phyloP scores from a whole-genome alignment of 2,888 invertebrate species.

The Netelia virgata region DNA sequence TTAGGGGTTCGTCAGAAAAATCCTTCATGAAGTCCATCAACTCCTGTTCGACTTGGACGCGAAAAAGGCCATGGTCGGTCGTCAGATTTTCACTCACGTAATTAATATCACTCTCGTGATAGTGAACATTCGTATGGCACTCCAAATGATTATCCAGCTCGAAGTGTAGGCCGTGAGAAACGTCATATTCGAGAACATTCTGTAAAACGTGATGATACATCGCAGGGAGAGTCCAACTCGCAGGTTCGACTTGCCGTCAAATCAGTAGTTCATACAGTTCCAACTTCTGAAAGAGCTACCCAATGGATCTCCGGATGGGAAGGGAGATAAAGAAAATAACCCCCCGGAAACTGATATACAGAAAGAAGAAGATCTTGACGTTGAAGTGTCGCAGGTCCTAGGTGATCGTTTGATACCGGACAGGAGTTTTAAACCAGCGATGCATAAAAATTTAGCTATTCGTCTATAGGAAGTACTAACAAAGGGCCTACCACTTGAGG shows the following conservation, averaged over 20 bases:
- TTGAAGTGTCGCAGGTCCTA: constrained; percentile 43
- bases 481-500: constrained; percentile 46
- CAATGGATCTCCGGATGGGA: constrained; percentile 31
- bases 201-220: not conserved
- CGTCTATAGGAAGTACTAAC: constrained; percentile 45
- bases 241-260: not conserved
- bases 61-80: not conserved
- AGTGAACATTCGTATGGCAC: too few species aligned
- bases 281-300: not conserved
- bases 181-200: not conserved
- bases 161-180: too few species aligned
- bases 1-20: not conserved
- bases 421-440: constrained; percentile 42
- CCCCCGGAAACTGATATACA: not conserved
- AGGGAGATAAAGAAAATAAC: constrained; percentile 19
- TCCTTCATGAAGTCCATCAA: not conserved
- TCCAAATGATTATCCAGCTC: too few species aligned
- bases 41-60: not conserved
- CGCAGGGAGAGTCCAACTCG: not conserved
- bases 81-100: too few species aligned
- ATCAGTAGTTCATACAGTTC: not conserved
- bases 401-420: constrained; percentile 47
- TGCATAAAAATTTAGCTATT: constrained; percentile 37
- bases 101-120: too few species aligned
- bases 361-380: constrained; percentile 6